Evolutionary conservation across 2,888 invertebrate genomes (phyloP), one percentile per base, ranked within the genome.

Genomic region (Trisateles emortualis): DNA sequence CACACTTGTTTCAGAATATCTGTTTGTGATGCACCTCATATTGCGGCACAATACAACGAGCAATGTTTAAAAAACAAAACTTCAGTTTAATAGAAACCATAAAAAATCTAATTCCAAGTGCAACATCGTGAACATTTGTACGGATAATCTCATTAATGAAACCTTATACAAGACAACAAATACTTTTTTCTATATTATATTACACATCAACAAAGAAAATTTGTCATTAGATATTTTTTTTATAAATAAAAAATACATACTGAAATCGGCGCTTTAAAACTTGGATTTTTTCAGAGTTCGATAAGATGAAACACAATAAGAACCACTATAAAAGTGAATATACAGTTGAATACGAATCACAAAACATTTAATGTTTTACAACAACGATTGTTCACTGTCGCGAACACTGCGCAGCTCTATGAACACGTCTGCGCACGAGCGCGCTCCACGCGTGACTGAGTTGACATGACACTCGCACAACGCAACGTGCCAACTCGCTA

Each of bases 401-500:
- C 50, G 44, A 29, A 41, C 52, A 56, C 24, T 8, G 14, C 26
- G 19, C 22, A 29, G 13, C 16, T 16, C 30, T 19, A 13, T 11
- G 24, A 32, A 53, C 35, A 44, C 72, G 62, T 47, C 52, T 42
- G 54, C 62, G 29, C 59, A 42, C 33, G 32, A 52, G 55, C 69
- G 59, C 43, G 29, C 55, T 45, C 56, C 52, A 52, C 68, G 69
- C 68, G 69, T 68, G 65, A 69, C 69, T 69, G 65, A 17, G n/a
- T n/a, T n/a, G 22, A 26, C 26, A 8, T n/a, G 26, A 3, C 26
- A 26, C 6, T 26, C 26, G 8, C 26, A 26, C 46, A 42, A 13
- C 50, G 41, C 9, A 56, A 50, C 52, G 45, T 68, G 59, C 64
- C 56, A 47, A 42, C 50, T 46, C 47, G 49, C 68, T 71, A 68